phyloP scores from a whole-genome alignment of 2,888 invertebrate species.

The Acheta domesticus region DNA sequence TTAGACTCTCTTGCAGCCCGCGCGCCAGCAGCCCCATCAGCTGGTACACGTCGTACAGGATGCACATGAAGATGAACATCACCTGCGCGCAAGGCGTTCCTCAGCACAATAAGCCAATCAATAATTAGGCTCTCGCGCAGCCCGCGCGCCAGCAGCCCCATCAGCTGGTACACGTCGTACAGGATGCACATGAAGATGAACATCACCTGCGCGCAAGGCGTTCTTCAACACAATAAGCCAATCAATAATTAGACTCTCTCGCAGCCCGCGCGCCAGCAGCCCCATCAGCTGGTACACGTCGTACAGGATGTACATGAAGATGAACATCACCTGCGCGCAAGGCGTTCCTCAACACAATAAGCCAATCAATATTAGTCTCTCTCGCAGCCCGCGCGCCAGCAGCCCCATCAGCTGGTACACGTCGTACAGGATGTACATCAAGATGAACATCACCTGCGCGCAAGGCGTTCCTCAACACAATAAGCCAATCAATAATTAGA shows the following conservation, averaged over 20 bases:
- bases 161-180: conserved; percentile 20
- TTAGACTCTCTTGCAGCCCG: neutral
- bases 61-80: too few relatives aligned
- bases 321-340: too few relatives aligned
- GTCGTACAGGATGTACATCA: neutral
- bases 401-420: conserved; percentile 19
- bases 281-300: conserved; percentile 20
- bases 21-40: neutral
- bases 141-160: neutral
- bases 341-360: too few relatives aligned
- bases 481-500: too few relatives aligned
- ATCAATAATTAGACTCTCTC: neutral
- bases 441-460: too few relatives aligned
- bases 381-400: neutral
- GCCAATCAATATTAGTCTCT: neutral
- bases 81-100: too few relatives aligned
- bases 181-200: neutral
- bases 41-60: conserved; percentile 20
- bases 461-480: too few relatives aligned
- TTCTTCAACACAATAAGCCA: too few relatives aligned
- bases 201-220: too few relatives aligned
- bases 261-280: neutral
- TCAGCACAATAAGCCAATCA: too few relatives aligned
- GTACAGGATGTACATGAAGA: neutral
- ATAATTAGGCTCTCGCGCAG: neutral